Evolutionary conservation across 92 coral and sea anemone species (phyloP).

Genomic region (Chrysogorgia sp.): DNA sequence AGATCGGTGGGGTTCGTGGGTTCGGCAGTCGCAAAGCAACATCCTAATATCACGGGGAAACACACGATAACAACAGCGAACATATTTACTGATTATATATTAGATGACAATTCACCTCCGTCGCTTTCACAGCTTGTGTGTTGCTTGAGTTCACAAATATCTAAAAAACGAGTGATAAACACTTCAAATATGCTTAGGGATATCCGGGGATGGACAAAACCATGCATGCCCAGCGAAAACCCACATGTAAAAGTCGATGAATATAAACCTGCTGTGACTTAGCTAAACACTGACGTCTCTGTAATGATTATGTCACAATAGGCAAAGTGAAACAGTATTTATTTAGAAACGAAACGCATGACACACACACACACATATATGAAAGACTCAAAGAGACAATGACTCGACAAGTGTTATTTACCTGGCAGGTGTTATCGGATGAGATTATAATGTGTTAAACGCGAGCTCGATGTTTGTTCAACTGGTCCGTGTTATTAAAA

Average conservation of each 20-base stretch:
- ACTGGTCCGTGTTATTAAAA: neutral
- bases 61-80: neutral
- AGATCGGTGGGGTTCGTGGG: neutral
- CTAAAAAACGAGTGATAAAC: neutral
- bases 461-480: neutral
- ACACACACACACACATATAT: neutral
- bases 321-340: neutral
- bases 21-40: neutral
- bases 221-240: neutral
- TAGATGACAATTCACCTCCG: neutral
- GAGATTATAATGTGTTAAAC: neutral
- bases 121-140: neutral
- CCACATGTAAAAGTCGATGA: too few relatives aligned
- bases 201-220: neutral
- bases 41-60: neutral
- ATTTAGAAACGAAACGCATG: neutral
- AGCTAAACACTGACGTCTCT: neutral
- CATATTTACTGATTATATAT: neutral
- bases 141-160: neutral
- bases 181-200: neutral
- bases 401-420: neutral
- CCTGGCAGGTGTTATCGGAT: neutral
- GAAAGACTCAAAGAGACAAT: neutral
- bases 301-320: too few relatives aligned
- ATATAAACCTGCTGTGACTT: neutral